Conservation (phyloP, 1,140 invertebrate genomes). For the Lordiphosa mommai region DNA sequence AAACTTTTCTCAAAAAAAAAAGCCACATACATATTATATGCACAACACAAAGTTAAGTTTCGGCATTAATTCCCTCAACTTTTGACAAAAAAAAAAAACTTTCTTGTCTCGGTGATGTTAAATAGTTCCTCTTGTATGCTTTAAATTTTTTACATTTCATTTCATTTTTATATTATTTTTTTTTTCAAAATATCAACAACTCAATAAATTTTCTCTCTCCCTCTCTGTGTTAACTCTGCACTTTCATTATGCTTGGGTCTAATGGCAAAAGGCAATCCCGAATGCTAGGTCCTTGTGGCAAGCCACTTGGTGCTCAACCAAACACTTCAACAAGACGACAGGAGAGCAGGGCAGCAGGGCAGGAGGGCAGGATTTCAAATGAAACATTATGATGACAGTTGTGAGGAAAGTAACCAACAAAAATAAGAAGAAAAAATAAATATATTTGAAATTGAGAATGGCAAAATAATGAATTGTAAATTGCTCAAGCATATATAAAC, state of each 20-base stretch:
- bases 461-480: slow-evolving; percentile 67
- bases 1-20: too few species aligned
- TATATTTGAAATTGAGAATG: slow-evolving; percentile 64
- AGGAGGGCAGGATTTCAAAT: not conserved
- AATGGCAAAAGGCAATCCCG: not conserved
- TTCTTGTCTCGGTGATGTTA: too few species aligned
- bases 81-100: too few species aligned
- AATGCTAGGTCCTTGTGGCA: slow-evolving; percentile 1
- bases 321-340: slow-evolving; percentile 1
- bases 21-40: too few species aligned
- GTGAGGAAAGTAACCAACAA: not conserved
- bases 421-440: not conserved
- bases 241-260: not conserved
- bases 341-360: not conserved
- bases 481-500: slow-evolving; percentile 27
- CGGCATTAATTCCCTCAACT: too few species aligned
- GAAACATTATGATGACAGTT: slow-evolving; percentile 12
- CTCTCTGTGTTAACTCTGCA: too few species aligned
- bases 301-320: slow-evolving; percentile 5
- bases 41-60: too few species aligned
- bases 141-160: too few species aligned
- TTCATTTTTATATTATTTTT: too few species aligned
- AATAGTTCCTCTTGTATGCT: too few species aligned
- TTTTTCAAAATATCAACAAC: too few species aligned
- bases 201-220: too few species aligned